A percentile compares a stretch with the other conserved stretches of the same genome.
phyloP scores from a whole-genome alignment of 2,797 vertebrate genomes.

The Coilia nasus region DNA sequence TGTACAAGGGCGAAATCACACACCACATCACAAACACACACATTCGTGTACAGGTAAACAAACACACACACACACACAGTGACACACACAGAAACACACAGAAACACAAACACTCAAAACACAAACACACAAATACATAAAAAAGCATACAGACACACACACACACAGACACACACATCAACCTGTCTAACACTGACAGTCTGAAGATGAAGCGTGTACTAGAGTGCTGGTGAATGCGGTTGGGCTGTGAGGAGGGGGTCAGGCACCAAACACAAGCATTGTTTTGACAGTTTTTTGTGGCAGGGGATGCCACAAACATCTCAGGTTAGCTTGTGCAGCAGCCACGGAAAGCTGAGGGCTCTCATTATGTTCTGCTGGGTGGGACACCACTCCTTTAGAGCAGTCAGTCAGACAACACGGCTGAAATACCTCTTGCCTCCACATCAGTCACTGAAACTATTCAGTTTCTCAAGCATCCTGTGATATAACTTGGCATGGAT shows the following conservation, averaged over 20 bases:
- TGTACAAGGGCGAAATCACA: constrained; percentile 50
- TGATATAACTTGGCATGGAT: constrained; percentile 44
- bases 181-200: constrained; percentile 27
- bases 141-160: neutral
- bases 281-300: constrained; percentile 58
- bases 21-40: constrained; percentile 32
- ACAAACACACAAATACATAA: neutral
- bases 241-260: neutral
- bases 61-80: no score
- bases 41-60: neutral
- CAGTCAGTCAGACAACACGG: neutral
- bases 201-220: constrained; percentile 27
- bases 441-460: constrained; percentile 49
- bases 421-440: neutral
- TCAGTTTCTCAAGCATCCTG: constrained; percentile 47
- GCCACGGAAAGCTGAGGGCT: constrained; percentile 51
- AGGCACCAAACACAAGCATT: constrained; percentile 46
- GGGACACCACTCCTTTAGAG: neutral
- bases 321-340: constrained; percentile 50
- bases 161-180: neutral
- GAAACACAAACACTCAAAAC: no score
- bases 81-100: no score
- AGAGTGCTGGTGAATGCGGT: constrained; percentile 47
- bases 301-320: constrained; percentile 59
- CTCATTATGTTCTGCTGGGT: constrained; percentile 43